Evolutionary conservation across 2,888 invertebrate genomes (phyloP), one percentile per base, ranked within the genome.

Genomic region (Seira ritae): DNA sequence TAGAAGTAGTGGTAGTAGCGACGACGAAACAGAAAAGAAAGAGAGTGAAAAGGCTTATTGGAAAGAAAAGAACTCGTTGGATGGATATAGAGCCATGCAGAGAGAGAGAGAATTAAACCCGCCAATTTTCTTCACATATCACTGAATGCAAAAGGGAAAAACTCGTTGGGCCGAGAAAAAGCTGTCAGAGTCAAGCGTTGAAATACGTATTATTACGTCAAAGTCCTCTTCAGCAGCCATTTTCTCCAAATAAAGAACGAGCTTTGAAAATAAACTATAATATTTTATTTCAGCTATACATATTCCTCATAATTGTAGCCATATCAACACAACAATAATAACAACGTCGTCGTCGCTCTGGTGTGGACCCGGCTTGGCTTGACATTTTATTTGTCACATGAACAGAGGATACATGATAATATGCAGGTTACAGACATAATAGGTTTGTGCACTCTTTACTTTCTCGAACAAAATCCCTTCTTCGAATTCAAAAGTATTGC

Each of bases 121-220:
- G 85, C 85, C 86, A 88, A 87, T 88, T 88, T 88, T 86, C 87
- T 88, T 87, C 86, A 88, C 86, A 86, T 88, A 85, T 87, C 86
- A 84, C 74, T 83, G 84, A 72, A 85, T 82, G 80, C 71, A 72
- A 85, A 88, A 85, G 85, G 86, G 46, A 50, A 76, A 70, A 80
- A 77, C 71, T 86, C 85, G 84, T 83, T 87, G 81, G 86, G 84
- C 86, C 87, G 86, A 86, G 86, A 85, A 87, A 87, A 87, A 81
- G 82, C 85, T 88, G 88, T 87, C 87, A 86, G 85, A 86, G 85
- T 87, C 84, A 87, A 85, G 86, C 87, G 80, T 75, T 82, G 82
- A 83, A 83, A 80, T 80, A 76, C 67, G 73, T 76, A 84, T 81
- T 81, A 81, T 81, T 84, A 84, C 80, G 76, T 84, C 77, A 84